Base-by-base conservation (phyloP, 2,888 invertebrate species). In the Ectemnius lituratus region DNA sequence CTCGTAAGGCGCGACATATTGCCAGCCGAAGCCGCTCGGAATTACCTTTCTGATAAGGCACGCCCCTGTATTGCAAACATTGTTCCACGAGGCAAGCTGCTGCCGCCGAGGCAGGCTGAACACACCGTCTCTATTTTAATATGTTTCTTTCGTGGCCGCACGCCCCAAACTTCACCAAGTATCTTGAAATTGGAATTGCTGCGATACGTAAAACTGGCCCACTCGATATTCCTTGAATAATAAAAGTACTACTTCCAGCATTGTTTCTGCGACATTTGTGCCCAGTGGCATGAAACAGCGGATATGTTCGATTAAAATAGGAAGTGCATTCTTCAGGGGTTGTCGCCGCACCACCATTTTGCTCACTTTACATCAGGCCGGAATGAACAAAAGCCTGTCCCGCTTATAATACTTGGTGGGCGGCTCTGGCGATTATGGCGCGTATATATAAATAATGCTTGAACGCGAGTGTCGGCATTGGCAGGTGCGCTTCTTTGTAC, bases 31-130 rank as follows among this genome's bases (percentile, higher is more conserved):
- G 52, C 52, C n/a, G 5, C 52, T 16, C 8, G 47, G 27, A 46
- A 58, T 59, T 18, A 23, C 56, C 18, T 16, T 14, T 13, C 27
- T 46, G 66, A 63, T 71, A 71, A 69, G 60, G 47, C 47, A 37
- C 28, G 2, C 37, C 11, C 8, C 47, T 45, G 37, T 58, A 56
- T 11, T 28, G 52, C 5, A 16, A 37, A 37, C 37, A 52, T 52
- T 52, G 52, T 52, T 16, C 14, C 37, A 37, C 37, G 16, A 11
- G 52, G 6, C 52, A 52, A 52, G 11, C 52, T 1, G 52, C 52
- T 14, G 52, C n/a, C 52, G 2, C 16, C 37, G 37, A 16, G 16
- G 23, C 23, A 23, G 23, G 2, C 23, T 23, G 23, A 23, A 23
- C 23, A 23, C 23, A 23, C n/a, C n/a, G 4, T 16, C 13, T 52